These are phyloP conservation scores for Zaprionus vittiger DNA, from an alignment of 1,140 invertebrate genomes.

Conservation along the genomic window DNA sequence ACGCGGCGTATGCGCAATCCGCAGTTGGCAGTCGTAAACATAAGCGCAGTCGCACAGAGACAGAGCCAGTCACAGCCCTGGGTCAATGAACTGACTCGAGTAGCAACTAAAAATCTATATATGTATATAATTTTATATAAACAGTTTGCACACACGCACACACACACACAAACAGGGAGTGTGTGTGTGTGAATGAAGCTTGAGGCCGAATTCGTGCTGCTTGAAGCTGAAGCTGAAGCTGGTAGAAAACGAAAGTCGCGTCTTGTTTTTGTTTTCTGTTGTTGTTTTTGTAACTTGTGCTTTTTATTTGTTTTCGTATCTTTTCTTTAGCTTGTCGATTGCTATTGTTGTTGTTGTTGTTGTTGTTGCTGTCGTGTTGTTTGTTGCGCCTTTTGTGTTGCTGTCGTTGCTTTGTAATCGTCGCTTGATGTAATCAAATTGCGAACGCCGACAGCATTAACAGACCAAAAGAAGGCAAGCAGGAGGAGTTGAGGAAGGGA, in stretches of 20 bases:
- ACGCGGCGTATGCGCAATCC: conserved; percentile 69
- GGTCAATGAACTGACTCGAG: conserved; percentile 57
- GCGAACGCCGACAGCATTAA: conserved; percentile 47
- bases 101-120: conserved; percentile 22
- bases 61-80: conserved; percentile 1
- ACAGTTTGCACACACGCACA: neutral
- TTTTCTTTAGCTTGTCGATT: conserved; percentile 38
- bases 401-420: conserved; percentile 41
- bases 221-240: conserved; percentile 18
- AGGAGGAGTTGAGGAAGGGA: neutral
- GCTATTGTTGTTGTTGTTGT: conserved; percentile 11
- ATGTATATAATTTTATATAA: conserved; percentile 24
- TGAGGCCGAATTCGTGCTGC: conserved; percentile 53
- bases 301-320: conserved; percentile 40
- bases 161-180: neutral
- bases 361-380: conserved; percentile 23
- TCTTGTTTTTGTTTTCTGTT: conserved; percentile 50
- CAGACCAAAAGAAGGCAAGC: neutral
- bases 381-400: conserved; percentile 61
- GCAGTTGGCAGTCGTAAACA: neutral
- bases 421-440: conserved; percentile 78
- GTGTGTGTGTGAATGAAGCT: conserved; percentile 32
- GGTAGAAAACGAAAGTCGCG: conserved; percentile 78
- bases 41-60: conserved; percentile 44
- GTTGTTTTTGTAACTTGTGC: conserved; percentile 37